These are phyloP conservation scores for Ranitomeya variabilis DNA, from an alignment of 2,113 vertebrate species.

Conservation along the genomic window DNA sequence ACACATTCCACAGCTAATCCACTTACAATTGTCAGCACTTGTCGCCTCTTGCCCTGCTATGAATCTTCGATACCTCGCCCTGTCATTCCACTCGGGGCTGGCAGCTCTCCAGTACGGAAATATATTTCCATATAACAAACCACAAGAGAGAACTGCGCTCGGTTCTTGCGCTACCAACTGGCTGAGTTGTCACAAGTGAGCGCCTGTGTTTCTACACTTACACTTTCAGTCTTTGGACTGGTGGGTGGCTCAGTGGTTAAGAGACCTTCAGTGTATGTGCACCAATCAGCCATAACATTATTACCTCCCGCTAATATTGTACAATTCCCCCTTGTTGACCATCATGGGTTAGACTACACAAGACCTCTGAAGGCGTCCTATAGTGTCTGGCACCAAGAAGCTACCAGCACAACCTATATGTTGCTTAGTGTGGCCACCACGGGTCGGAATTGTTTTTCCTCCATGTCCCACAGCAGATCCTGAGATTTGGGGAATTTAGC, in stretches of 20 bases:
- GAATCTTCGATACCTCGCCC: constrained; percentile 8
- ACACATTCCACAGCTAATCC: constrained; percentile 61
- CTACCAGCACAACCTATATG: too few relatives aligned
- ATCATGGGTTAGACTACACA: too few relatives aligned
- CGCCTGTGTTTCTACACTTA: not conserved
- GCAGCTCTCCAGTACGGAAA: not conserved
- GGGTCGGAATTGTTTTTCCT: too few relatives aligned
- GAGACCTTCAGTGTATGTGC: not conserved
- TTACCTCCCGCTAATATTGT: too few relatives aligned
- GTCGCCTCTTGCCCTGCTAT: constrained; percentile 36
- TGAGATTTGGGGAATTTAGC: too few relatives aligned
- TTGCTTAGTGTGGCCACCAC: too few relatives aligned
- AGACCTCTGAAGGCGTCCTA: too few relatives aligned
- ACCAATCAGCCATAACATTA: too few relatives aligned
- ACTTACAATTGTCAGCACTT: constrained; percentile 66
- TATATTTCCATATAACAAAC: not conserved
- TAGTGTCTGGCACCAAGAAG: too few relatives aligned
- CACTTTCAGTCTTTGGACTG: not conserved
- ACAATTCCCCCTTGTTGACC: too few relatives aligned
- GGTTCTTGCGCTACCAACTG: not conserved
- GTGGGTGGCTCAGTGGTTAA: not conserved
- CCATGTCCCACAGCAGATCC: too few relatives aligned
- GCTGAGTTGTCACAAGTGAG: not conserved
- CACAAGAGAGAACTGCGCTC: not conserved
- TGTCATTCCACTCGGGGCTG: not conserved